Evolutionary conservation across 1,140 invertebrate species (phyloP).

Genomic region (Drosophila busckii): DNA sequence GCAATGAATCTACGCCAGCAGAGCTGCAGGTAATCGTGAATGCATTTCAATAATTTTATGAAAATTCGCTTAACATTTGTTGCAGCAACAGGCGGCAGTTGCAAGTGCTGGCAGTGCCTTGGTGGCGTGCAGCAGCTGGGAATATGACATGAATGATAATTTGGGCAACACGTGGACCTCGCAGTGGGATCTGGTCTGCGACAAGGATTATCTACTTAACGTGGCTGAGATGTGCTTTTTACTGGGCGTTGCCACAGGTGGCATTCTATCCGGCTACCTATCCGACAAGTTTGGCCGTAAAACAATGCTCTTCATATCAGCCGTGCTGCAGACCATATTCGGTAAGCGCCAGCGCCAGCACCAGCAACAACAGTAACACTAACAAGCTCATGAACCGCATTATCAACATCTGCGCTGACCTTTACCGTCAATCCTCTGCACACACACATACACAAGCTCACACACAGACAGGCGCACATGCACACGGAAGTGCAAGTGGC

Average conservation of each 20-base stretch:
- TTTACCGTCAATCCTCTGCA: constrained; percentile 19
- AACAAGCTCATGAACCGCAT: constrained; percentile 1
- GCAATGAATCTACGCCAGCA: constrained; percentile 32
- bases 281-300: constrained; percentile 89
- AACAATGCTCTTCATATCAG: constrained; percentile 84
- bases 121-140: constrained; percentile 82
- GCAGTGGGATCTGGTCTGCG: constrained; percentile 85
- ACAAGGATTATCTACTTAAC: constrained; percentile 82
- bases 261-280: constrained; percentile 84
- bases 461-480: constrained; percentile 6
- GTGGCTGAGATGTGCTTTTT: constrained; percentile 86
- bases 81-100: constrained; percentile 35
- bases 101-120: constrained; percentile 8
- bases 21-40: constrained; percentile 51
- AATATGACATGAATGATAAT: constrained; percentile 83
- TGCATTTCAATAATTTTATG: too few species aligned
- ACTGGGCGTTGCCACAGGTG: constrained; percentile 84
- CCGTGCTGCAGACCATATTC: constrained; percentile 84
- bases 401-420: constrained; percentile 20
- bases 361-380: neutral
- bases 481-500: constrained; percentile 38
- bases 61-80: constrained; percentile 1
- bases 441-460: neutral
- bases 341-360: constrained; percentile 74
- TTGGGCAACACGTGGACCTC: constrained; percentile 83